Evolutionary conservation across 1,140 invertebrate species (phyloP).

Genomic region (Lanistes nyassanus): DNA sequence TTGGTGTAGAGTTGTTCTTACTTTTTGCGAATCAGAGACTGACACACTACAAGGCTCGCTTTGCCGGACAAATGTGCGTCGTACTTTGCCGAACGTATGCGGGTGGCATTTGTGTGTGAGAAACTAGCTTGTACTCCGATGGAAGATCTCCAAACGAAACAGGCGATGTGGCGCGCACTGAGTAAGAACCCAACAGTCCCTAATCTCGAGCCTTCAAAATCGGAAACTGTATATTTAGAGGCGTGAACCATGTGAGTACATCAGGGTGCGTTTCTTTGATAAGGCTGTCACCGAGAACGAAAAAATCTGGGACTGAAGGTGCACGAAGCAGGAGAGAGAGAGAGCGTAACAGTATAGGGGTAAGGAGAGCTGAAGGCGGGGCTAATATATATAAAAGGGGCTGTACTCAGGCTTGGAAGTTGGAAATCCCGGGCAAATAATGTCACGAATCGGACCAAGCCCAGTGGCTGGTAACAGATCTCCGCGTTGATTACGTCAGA

Average conservation of each 20-base stretch:
- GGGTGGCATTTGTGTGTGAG: no score
- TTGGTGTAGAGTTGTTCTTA: no score
- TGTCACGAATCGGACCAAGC: background rate
- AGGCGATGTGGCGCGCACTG: no score
- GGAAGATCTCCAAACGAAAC: no score
- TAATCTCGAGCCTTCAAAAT: no score
- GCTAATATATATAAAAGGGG: background rate
- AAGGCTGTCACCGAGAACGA: conserved; percentile 6
- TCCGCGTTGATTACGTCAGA: no score
- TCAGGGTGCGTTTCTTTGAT: background rate
- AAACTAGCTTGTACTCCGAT: no score
- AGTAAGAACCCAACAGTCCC: no score
- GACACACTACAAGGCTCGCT: no score
- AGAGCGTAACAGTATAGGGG: background rate
- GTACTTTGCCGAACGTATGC: no score
- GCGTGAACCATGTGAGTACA: background rate
- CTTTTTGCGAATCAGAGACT: no score
- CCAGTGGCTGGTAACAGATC: background rate
- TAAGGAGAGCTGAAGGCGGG: background rate
- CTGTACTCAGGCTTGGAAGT: background rate
- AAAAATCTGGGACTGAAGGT: background rate
- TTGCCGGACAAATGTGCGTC: no score
- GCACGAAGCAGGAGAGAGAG: background rate
- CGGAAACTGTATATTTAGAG: background rate
- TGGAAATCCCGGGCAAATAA: conserved; percentile 5